Evolutionary conservation across 2,888 invertebrate genomes (phyloP), one percentile per base, ranked within the genome.

Genomic region (Peribatodes rhomboidaria): DNA sequence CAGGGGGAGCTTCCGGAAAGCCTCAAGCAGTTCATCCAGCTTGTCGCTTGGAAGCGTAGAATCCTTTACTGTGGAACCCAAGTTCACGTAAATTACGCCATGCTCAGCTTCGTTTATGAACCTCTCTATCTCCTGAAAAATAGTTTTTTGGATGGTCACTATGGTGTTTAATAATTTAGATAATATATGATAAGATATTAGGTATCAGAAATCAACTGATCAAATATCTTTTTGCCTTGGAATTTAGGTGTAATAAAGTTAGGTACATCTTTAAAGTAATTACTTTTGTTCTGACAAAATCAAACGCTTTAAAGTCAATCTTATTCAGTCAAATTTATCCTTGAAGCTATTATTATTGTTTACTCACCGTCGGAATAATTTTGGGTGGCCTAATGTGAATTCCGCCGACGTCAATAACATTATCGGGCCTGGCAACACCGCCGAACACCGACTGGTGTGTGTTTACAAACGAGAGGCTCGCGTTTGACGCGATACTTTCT

Each of bases 81-180:
- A 82, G 78, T 94, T 94, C 55, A 94, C 88, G 78, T 92, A 96
- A 73, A 97, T 94, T 16, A 97, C 96, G 6, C 97, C 97, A 58
- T 95, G 89, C 20, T 93, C 87, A 0, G 96, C 95, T 69, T 95
- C 94, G 78, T 95, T 95, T 69, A 97, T 94, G 81, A 96, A 97
- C 70, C 94, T 89, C 65, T 95, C 94, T 52, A 97, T 90, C 73
- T 95, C 94, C 94, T 95, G 88, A 61, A 41, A 63, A 65, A 50
- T 59, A 7, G 22, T 46, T 8, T 7, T n/a, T 22, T 1, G 11
- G 7, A 42, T 42, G 3, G 18, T 42, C n/a, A 42, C 3, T 18
- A 18, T 41, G 14, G 14, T 41, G 14, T 9, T 1, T 41, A 16
- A 9, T 1, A 16, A 41, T 16, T 8, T 41, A 41, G 1, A 27